A percentile compares a stretch with the other conserved stretches of the same genome.
Conservation (phyloP, 37 sponge, comb jelly and placozoan species). For the Diacarnus erythraeanus region DNA sequence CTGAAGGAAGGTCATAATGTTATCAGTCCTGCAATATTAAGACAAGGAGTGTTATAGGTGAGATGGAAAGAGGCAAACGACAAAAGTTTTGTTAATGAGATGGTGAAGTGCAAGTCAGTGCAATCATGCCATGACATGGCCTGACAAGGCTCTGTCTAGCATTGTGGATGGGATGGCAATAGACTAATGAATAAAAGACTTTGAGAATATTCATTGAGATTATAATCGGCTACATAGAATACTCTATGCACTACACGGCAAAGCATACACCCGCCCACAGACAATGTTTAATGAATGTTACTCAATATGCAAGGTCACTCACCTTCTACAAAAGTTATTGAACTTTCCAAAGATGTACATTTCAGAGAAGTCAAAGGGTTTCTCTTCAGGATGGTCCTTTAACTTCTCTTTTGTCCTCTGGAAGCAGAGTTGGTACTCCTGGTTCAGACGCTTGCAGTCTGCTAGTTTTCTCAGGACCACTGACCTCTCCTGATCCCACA, state of each 20-base stretch:
- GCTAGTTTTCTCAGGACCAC: constrained; percentile 73
- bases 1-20: constrained; percentile 67
- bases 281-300: not conserved
- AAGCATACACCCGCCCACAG: not conserved
- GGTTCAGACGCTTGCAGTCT: constrained; percentile 82
- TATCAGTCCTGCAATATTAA: constrained; percentile 54
- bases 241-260: not conserved
- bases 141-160: too few relatives aligned
- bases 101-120: too few relatives aligned
- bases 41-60: not conserved
- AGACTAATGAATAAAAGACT: not conserved
- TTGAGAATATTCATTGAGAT: not conserved
- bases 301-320: not conserved
- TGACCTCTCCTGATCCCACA: constrained; percentile 91
- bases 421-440: constrained; percentile 95
- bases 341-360: constrained; percentile 99
- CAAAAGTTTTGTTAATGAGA: too few relatives aligned
- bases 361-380: constrained; percentile 96
- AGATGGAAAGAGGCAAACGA: not conserved
- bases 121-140: too few relatives aligned
- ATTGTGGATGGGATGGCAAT: too few relatives aligned
- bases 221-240: not conserved
- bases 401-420: constrained; percentile 88
- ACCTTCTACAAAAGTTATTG: constrained; percentile 88
- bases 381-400: constrained; percentile 85